phyloP scores from a whole-genome alignment of 2,888 invertebrate species.

The Hydrotaea cyrtoneurina region DNA sequence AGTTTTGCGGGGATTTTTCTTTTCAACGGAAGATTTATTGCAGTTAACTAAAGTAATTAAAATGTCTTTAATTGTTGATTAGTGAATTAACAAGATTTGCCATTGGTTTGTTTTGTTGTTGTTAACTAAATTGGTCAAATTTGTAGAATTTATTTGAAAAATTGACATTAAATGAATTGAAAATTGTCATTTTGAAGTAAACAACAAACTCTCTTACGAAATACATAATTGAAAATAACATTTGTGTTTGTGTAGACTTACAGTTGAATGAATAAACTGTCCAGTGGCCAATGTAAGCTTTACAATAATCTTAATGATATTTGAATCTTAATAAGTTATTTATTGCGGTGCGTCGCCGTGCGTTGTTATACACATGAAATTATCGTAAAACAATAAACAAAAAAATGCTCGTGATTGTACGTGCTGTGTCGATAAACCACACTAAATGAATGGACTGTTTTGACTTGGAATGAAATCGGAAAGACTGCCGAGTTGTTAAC shows the following conservation, averaged over 20 bases:
- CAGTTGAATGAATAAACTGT: not conserved
- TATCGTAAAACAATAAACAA: not conserved
- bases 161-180: not conserved
- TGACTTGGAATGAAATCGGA: not conserved
- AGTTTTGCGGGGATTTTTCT: constrained; percentile 53
- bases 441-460: constrained; percentile 21
- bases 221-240: too few relatives aligned
- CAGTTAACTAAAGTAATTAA: constrained; percentile 50
- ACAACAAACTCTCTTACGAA: too few relatives aligned
- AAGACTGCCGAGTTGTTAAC: not conserved
- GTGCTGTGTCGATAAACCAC: constrained; percentile 41
- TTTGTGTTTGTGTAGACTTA: too few relatives aligned
- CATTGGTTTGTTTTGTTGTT: not conserved
- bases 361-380: not conserved
- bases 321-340: not conserved
- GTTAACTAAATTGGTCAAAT: too few relatives aligned
- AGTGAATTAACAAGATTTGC: constrained; percentile 30
- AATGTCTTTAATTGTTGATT: constrained; percentile 36
- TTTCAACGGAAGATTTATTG: constrained; percentile 45
- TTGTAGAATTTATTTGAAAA: too few relatives aligned
- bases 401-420: constrained; percentile 31
- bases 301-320: not conserved
- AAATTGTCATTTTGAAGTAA: too few relatives aligned
- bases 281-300: not conserved
- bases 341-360: not conserved